These are phyloP conservation scores for Catharus bicknelli DNA, from an alignment of 2,113 vertebrate species.

Conservation along the genomic window DNA sequence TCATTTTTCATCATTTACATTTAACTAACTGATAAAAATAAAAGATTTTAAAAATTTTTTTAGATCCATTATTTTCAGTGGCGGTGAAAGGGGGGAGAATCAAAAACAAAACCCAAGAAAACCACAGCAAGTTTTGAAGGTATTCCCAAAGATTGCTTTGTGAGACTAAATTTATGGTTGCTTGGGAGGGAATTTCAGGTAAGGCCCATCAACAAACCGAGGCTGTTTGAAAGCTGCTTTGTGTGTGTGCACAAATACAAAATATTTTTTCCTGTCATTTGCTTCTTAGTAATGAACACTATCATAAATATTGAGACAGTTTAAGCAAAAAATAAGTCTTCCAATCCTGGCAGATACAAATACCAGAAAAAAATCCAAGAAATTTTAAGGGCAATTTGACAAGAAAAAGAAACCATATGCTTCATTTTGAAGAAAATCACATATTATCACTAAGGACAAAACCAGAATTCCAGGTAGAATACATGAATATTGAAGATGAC, in stretches of 20 bases:
- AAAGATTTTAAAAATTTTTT: neutral
- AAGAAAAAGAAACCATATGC: neutral
- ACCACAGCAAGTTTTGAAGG: rapidly evolving
- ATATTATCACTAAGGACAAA: neutral
- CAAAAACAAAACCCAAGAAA: neutral
- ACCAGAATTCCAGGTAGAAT: neutral
- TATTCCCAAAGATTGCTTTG: neutral
- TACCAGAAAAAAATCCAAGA: neutral
- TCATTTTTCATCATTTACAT: neutral
- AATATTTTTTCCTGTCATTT: neutral
- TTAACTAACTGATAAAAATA: neutral
- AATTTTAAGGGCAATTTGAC: neutral
- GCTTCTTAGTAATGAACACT: neutral
- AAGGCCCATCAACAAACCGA: neutral
- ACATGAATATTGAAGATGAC: neutral
- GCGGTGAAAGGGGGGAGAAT: neutral
- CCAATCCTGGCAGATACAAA: neutral
- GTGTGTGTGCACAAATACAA: neutral
- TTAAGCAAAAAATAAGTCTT: neutral
- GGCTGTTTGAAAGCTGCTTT: neutral
- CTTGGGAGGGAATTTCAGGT: neutral
- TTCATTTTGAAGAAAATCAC: neutral
- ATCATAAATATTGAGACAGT: neutral
- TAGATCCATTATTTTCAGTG: neutral
- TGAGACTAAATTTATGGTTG: neutral